Conservation (phyloP, 2,888 invertebrate genomes). For the Tridacna gigas region DNA sequence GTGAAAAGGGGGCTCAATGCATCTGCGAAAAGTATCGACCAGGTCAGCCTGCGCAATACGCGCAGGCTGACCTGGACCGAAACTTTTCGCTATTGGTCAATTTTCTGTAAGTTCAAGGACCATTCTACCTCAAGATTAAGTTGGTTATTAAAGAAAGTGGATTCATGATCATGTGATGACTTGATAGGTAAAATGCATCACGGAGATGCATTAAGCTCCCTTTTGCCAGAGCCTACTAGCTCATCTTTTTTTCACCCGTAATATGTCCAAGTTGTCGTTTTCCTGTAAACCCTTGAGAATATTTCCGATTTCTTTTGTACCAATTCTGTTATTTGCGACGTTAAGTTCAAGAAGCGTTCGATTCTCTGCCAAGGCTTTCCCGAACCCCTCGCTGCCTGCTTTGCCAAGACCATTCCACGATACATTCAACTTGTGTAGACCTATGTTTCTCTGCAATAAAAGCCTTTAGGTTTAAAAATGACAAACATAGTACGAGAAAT, state of each 20-base stretch:
- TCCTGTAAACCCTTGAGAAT: constrained; percentile 73
- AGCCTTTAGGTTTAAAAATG: neutral
- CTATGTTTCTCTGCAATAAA: constrained; percentile 70
- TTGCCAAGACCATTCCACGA: constrained; percentile 77
- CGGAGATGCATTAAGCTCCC: too few relatives aligned
- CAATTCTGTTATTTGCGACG: constrained; percentile 74
- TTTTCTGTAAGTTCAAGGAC: too few relatives aligned
- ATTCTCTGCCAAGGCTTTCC: constrained; percentile 69
- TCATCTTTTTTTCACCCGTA: constrained; percentile 64
- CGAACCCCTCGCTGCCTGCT: constrained; percentile 70
- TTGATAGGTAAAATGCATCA: too few relatives aligned
- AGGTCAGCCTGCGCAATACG: too few relatives aligned
- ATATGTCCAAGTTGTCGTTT: constrained; percentile 68
- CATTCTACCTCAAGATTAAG: too few relatives aligned
- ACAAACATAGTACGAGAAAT: neutral
- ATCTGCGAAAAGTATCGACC: too few relatives aligned
- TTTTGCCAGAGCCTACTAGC: too few relatives aligned
- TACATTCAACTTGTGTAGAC: constrained; percentile 69
- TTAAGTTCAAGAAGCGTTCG: constrained; percentile 72
- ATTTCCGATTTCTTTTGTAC: constrained; percentile 65
- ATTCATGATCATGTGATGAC: too few relatives aligned
- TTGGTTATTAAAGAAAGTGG: too few relatives aligned
- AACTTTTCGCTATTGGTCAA: too few relatives aligned
- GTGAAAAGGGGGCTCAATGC: too few relatives aligned
- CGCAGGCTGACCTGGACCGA: too few relatives aligned